phyloP scores from a whole-genome alignment of 2,113 vertebrate genomes.

The Prunella fulvescens region DNA sequence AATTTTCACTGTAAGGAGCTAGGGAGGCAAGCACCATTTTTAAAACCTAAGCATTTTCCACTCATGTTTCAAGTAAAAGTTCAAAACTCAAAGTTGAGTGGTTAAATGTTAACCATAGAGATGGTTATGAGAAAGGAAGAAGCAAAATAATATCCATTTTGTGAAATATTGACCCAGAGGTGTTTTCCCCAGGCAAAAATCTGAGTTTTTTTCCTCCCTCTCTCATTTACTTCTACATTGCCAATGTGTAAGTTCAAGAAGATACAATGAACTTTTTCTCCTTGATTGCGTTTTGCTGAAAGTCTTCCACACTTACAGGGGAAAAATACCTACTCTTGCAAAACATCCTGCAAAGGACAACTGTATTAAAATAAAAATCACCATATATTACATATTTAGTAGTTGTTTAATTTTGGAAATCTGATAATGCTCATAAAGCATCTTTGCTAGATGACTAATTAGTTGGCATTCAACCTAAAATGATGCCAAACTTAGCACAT shows the following conservation, averaged over 20 bases:
- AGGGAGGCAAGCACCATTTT: not conserved
- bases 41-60: not conserved
- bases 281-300: not conserved
- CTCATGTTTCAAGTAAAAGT: not conserved
- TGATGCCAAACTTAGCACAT: slow-evolving; percentile 52
- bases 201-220: not conserved
- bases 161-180: not conserved
- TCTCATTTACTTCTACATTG: not conserved
- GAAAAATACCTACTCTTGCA: slow-evolving; percentile 22
- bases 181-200: not conserved
- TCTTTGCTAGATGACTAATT: slow-evolving; percentile 59
- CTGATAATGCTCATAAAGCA: slow-evolving; percentile 58
- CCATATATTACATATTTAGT: slow-evolving; percentile 30
- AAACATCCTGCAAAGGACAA: slow-evolving; percentile 30
- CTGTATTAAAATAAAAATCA: slow-evolving; percentile 25
- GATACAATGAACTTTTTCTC: not conserved
- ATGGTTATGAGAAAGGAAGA: not conserved
- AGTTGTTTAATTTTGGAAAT: slow-evolving; percentile 52
- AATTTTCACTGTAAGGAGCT: not conserved
- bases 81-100: not conserved
- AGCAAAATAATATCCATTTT: not conserved
- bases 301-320: not conserved
- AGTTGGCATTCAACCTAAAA: slow-evolving; percentile 62
- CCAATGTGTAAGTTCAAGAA: not conserved
- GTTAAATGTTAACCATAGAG: not conserved